phyloP scores from a whole-genome alignment of 1,140 invertebrate species.

The Apis mellifera region Amel_HAv3.1 CM009943.2:4163501-4164000 shows the following conservation, averaged over 20 bases:
- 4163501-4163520: constrained; percentile 54
- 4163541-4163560: constrained; percentile 61
- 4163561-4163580: constrained; percentile 42
- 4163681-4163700: neutral
- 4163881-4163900: neutral
- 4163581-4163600: constrained; percentile 21
- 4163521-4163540: constrained; percentile 56
- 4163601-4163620: constrained; percentile 33
- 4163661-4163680: neutral
- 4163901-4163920: neutral
- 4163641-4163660: neutral
- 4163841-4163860: fast-evolving
- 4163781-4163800: no score
- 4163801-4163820: neutral
- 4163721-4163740: no score
- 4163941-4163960: constrained; percentile 58
- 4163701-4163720: no score
- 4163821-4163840: no score
- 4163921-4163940: constrained; percentile 52
- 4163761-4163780: no score
- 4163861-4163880: neutral
- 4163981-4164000: constrained; percentile 50
- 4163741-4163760: no score
- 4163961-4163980: constrained; percentile 52
- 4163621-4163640: constrained; percentile 21